Conservation (phyloP, 2,888 invertebrate species). For the Timandra comae region DNA sequence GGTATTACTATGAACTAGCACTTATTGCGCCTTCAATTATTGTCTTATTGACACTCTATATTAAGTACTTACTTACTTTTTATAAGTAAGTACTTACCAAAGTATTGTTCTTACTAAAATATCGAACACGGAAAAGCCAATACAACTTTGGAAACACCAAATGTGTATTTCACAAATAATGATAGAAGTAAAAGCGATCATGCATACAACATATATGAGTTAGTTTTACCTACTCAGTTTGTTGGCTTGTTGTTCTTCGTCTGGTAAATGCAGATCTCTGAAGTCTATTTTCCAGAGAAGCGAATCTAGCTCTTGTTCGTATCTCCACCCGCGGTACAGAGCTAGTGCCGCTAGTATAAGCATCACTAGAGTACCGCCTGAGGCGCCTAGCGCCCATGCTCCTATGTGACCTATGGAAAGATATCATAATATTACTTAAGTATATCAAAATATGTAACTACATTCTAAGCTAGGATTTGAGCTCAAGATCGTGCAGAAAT, state of each 20-base stretch:
- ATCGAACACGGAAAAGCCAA: neutral
- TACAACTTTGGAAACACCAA: too few relatives aligned
- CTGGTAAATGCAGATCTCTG: slow-evolving; percentile 86
- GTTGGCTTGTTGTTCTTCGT: slow-evolving; percentile 64
- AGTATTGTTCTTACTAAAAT: too few relatives aligned
- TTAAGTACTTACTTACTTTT: too few relatives aligned
- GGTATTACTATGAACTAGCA: too few relatives aligned
- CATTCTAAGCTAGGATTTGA: too few relatives aligned
- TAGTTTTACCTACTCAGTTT: slow-evolving; percentile 76
- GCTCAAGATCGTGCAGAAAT: too few relatives aligned
- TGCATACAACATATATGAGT: slow-evolving; percentile 63
- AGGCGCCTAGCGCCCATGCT: slow-evolving; percentile 88
- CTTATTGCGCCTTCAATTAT: too few relatives aligned
- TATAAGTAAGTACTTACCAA: too few relatives aligned
- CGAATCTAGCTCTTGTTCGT: slow-evolving; percentile 95
- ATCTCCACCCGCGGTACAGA: slow-evolving; percentile 92
- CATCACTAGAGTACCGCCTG: slow-evolving; percentile 84
- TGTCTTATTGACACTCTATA: too few relatives aligned
- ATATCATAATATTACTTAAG: too few relatives aligned
- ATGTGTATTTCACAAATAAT: too few relatives aligned
- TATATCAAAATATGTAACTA: too few relatives aligned
- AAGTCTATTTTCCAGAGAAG: slow-evolving; percentile 96
- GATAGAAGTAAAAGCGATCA: slow-evolving; percentile 20
- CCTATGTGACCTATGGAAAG: slow-evolving; percentile 87
- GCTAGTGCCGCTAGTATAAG: slow-evolving; percentile 84